Evolutionary conservation across 1,140 invertebrate species (phyloP), one percentile per base, ranked within the genome.

Genomic region (Anagrus nilaparvatae): DNA sequence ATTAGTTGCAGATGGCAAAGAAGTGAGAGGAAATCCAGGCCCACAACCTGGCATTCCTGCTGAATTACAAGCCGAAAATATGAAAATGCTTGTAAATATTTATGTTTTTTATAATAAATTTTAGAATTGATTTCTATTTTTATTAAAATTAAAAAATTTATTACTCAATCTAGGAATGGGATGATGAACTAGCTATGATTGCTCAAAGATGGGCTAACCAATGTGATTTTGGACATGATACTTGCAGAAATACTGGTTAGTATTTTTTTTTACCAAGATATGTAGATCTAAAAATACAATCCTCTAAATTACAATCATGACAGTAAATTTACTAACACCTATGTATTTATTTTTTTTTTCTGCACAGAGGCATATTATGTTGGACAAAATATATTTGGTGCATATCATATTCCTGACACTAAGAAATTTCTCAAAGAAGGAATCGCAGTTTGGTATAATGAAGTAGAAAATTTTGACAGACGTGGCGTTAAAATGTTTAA

Each of bases 181-280:
- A 57, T 37, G 1, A 47, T 25, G 45, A 50, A 27, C 17, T 57
- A 12, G 48, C 46, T 14, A 3, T 14, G 1, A 33, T 54, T 10
- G 51, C 53, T 9, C 55, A 56, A 44, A 46, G 48, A 35, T 56
- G 53, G 53, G 46, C 47, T 17, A 53, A 46, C 40, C 55, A 53
- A 35, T 57, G 55, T 17, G 3, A 32, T 8, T 50, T 46, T 21
- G 40, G 17, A 0, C 53, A 57, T 38, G 55, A 57, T 28, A n/a
- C 19, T 16, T 49, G 47, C 17, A 46, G 33, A 32, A 24, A 43
- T 31, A 41, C 46, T 23, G 40, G 47, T 46, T 40, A 40, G 14
- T 34, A n/a, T n/a, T n/a, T n/a, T n/a, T n/a, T n/a, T n/a, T n/a
- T n/a, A n/a, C n/a, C n/a, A n/a, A n/a, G n/a, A n/a, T n/a, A n/a